A percentile compares a stretch with the other conserved stretches of the same genome.
Evolutionary conservation across 1,140 invertebrate species (phyloP).

Genomic region (Brachionus plicatilis): DNA sequence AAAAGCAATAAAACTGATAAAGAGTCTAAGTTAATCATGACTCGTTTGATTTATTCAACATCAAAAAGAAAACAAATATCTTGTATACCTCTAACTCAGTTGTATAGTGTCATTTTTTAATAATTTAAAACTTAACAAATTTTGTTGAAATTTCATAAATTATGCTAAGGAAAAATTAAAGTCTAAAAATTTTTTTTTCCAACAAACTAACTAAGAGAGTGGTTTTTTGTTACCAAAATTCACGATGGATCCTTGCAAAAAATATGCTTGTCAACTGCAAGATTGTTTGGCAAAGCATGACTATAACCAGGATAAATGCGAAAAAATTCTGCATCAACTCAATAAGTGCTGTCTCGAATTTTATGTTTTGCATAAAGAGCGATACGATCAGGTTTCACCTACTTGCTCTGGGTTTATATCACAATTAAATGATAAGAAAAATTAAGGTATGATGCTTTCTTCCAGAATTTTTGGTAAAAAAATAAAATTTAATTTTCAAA

Average conservation of each 20-base stretch:
- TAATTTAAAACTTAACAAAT: not conserved
- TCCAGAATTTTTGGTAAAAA: not conserved
- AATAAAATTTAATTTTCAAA: not conserved
- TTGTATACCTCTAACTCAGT: not conserved
- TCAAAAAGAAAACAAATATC: not conserved
- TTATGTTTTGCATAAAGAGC: not conserved
- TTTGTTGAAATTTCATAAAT: not conserved
- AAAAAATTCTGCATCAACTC: not conserved
- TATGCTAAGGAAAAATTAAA: not conserved
- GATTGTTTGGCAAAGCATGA: not conserved
- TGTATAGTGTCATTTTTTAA: not conserved
- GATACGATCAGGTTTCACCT: not conserved
- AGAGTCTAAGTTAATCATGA: not conserved
- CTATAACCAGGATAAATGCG: not conserved
- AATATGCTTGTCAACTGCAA: constrained; percentile 15
- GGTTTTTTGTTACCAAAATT: not conserved
- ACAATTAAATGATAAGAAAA: not conserved
- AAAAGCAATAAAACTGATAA: not conserved
- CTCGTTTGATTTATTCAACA: not conserved
- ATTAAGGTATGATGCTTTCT: not conserved
- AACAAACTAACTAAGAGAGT: not conserved
- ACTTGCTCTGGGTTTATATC: constrained; percentile 29
- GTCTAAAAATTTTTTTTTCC: not conserved
- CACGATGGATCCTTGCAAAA: constrained; percentile 36
- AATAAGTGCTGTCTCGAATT: constrained; percentile 9